Percentiles rank a stretch among this genome's conserved stretches.
phyloP scores from a whole-genome alignment of 2,888 invertebrate genomes.

The Phortica okadai region DNA sequence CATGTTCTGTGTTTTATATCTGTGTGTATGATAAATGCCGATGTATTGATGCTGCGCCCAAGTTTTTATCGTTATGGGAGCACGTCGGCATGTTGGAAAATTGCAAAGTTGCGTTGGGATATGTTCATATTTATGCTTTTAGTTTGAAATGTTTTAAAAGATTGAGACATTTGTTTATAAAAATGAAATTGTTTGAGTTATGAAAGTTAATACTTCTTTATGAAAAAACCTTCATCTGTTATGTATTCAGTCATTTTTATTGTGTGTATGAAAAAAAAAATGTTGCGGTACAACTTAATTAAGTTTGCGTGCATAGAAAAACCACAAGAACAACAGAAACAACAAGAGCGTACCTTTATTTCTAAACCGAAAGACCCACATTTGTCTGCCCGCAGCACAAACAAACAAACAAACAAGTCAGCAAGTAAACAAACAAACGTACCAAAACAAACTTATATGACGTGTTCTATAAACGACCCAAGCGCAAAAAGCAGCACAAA shows the following conservation, averaged over 20 bases:
- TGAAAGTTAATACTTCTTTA: too few species aligned
- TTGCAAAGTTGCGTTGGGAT: not conserved
- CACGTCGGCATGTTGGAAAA: too few species aligned
- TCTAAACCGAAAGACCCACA: conserved; percentile 60
- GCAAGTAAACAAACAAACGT: not conserved
- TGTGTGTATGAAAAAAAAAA: conserved; percentile 12
- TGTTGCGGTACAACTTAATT: conserved; percentile 23
- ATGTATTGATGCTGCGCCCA: not conserved
- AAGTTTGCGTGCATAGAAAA: conserved; percentile 15
- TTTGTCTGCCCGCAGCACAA: conserved; percentile 48
- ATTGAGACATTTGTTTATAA: not conserved
- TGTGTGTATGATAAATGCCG: not conserved
- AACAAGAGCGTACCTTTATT: conserved; percentile 52
- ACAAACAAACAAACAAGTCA: conserved; percentile 7
- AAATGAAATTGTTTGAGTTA: too few species aligned
- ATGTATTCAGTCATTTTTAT: not conserved
- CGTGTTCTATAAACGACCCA: not conserved
- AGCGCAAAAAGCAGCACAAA: not conserved
- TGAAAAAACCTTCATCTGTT: too few species aligned
- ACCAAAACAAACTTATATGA: not conserved
- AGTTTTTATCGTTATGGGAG: not conserved
- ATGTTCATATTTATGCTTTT: not conserved
- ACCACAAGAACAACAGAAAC: conserved; percentile 39
- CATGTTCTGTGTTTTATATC: not conserved
- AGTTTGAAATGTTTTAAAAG: not conserved